Base-by-base conservation (phyloP, 2,113 vertebrate genomes). In the Python bivittatus region DNA sequence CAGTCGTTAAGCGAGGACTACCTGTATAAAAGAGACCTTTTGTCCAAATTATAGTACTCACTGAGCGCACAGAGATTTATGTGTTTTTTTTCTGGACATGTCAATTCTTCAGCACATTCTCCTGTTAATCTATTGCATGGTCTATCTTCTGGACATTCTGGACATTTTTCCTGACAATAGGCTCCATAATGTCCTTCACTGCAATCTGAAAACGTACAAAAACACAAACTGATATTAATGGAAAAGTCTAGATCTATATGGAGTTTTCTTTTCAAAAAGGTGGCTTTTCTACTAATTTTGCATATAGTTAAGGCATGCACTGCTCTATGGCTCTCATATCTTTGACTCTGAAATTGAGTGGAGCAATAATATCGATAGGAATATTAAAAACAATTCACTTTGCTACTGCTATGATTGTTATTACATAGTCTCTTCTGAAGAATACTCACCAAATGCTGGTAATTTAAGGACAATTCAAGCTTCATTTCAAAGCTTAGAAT, bases 51-150 rank as follows among this genome's bases (percentile, higher is more conserved):
- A 79, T 72, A 52, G 17, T 15, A 92, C 94, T 84, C 9, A 96
- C 95, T 94, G 68, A 33, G 29, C 88, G 85, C 68, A 88, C 93
- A 95, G 15, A 92, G 96, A 92, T 86, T 42, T 44, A 3, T 57
- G 23, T 79, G n/a, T 29, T 54, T 38, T 33, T 5, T 93, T 92
- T 91, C 86, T 48, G 83, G 44, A 84, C 94, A 94, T 8, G 54
- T 92, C 93, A 95, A 94, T 89, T 88, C 64, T 72, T 29, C 2
- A 93, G 94, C 93, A 95, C 96, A 93, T 17, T 53, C 38, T 88
- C 88, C 85, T 64, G 84, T 92, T 79, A 7, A 83, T 91, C 93
- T 94, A 56, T 95, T 92, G 64, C 44, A 87, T 48, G 57, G 92
- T 42, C 13, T 56, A n/a, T 72, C 53, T 48, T 61, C 79, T 64